Base-by-base conservation (phyloP, 2,113 vertebrate genomes). In the Parus major region DNA sequence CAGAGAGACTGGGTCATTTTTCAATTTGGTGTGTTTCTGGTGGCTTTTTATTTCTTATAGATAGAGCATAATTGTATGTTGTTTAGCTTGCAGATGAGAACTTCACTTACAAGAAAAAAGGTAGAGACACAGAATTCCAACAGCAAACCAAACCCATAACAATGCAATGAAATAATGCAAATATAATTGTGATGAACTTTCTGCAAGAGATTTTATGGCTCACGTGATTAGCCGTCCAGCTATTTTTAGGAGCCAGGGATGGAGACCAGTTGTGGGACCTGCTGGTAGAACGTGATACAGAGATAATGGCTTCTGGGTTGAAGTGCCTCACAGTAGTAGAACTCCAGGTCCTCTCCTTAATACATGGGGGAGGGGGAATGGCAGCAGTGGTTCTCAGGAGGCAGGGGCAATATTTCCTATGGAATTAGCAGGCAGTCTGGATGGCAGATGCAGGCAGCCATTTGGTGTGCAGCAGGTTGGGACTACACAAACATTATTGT, bases 1-100 rank as follows among this genome's bases (percentile, higher is more conserved):
- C 60, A 75, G 49, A 84, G 41, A 86, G n/a, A 27, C 65, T 84
- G 46, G 52, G 49, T 84, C 19, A 79, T 88, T 92, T 96, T 94
- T 96, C 49, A 88, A 5, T 90, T 84, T 50, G 29, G 5, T 64
- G 68, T 3, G 33, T 8, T 66, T 87, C 68, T 73, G 66, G 46
- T 55, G 24, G 4, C 11, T 86, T 82, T 94, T 71, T 84, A 72
- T 31, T 73, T 46, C 47, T 78, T 75, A 31, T 7, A 88, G 71
- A 19, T 88, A 46, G 7, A 77, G 31, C 13, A 47, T 68, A 57
- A 57, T 73, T 81, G 25, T 33, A 2, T 65, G 60, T 53, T 60
- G 14, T 88, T 80, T 53, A 90, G 50, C 21, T 68, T 69, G 24
- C 65, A 68, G 29, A 52, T 81, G 25, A 88, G 60, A 68, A 63